Evolutionary conservation across 2,888 invertebrate species (phyloP), one percentile per base, ranked within the genome.

Genomic region (Balanococcus diminutus): DNA sequence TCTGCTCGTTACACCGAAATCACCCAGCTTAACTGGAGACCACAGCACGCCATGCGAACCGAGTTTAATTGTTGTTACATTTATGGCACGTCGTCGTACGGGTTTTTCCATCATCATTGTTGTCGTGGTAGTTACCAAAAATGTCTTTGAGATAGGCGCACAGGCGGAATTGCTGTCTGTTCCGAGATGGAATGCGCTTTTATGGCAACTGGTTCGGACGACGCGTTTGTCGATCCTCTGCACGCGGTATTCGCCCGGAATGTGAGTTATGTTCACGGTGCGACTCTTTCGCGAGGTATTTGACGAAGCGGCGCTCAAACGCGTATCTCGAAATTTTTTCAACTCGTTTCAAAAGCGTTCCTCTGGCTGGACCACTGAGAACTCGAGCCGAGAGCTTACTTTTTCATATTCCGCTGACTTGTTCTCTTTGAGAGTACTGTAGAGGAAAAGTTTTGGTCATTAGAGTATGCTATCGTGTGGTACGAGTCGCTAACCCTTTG

Each of bases 191-290:
- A 67, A 67, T 67, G 67, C 67, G 28, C 28, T 67, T 67, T 67
- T 67, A 67, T 28, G 67, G 67, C 67, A 67, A 67, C 67, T 67
- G 67, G 67, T 67, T 67, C 67, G 67, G 28, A 67, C 46, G 14
- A 46, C 46, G n/a, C 8, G 3, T 36, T 36, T 6, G 36, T 36
- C 5, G 8, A 36, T 51, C 51, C 8, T 19, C 8, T 22, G 22
- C 56, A 36, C 36, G 22, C 3, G 51, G n/a, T 51, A 51, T 56
- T 56, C 22, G 56, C 22, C 8, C 56, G 67, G 67, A 67, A 67
- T 67, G 25, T 67, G 67, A 67, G 16, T 31, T 67, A 67, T 67
- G 28, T 31, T 16, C 67, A 3, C 11, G 14, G 19, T 22, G 56
- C 56, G 22, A 22, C 14, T 56, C 56, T 11, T 22, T 42, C 42